phyloP scores from a whole-genome alignment of 2,888 invertebrate genomes.

The Oligia strigilis region DNA sequence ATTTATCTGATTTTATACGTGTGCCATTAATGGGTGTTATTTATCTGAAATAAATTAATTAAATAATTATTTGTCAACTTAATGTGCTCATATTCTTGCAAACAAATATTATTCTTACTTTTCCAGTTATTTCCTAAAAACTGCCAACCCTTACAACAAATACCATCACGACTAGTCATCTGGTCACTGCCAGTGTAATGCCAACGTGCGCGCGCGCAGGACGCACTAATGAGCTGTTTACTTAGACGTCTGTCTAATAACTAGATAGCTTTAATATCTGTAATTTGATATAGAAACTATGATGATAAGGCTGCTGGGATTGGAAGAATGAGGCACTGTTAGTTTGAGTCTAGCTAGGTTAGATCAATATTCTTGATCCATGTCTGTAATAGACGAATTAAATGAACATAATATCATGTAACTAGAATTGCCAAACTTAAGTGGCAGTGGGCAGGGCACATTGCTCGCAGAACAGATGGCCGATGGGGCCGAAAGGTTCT shows the following conservation, averaged over 20 bases:
- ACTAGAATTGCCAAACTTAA: too few relatives aligned
- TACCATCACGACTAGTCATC: conserved; percentile 64
- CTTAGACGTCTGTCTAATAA: conserved; percentile 61
- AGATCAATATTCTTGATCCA: neutral
- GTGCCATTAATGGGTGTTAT: too few relatives aligned
- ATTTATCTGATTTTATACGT: too few relatives aligned
- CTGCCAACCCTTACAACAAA: conserved; percentile 61
- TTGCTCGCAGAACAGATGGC: too few relatives aligned
- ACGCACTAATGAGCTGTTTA: conserved; percentile 67
- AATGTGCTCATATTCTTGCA: neutral
- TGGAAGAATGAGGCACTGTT: conserved; percentile 13
- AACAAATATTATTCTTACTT: neutral
- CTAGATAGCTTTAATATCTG: conserved; percentile 57
- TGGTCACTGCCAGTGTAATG: conserved; percentile 64
- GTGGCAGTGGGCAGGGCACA: too few relatives aligned
- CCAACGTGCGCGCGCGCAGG: conserved; percentile 61
- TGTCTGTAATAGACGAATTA: too few relatives aligned
- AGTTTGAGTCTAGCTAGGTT: conserved; percentile 26
- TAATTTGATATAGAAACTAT: conserved; percentile 60
- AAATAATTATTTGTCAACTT: neutral
- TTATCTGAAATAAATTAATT: too few relatives aligned
- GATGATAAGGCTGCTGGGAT: neutral
- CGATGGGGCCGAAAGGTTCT: too few relatives aligned
- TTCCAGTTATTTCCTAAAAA: neutral
- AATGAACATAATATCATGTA: too few relatives aligned